These are phyloP conservation scores for Thelaira solivaga DNA, from an alignment of 2,888 invertebrate genomes.

Conservation along the genomic window DNA sequence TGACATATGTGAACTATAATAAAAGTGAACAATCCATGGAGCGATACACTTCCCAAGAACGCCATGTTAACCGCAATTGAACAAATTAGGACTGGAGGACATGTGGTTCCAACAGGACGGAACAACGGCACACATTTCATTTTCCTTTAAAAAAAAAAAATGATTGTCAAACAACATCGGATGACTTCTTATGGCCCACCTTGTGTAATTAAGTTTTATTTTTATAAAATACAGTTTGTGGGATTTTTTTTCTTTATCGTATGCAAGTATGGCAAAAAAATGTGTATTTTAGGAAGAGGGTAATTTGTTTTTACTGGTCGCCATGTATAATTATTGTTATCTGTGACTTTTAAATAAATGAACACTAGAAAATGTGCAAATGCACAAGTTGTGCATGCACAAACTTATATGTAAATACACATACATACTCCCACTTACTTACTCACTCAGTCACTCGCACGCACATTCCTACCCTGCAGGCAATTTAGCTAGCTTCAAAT, in stretches of 20 bases:
- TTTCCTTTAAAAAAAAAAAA: neutral
- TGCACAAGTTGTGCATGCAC: neutral
- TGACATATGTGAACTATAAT: too few species aligned
- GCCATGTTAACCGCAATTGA: too few species aligned
- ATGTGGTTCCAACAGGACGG: too few species aligned
- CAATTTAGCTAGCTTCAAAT: too few species aligned
- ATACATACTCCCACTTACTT: too few species aligned
- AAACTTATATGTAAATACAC: neutral
- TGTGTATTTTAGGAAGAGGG: neutral
- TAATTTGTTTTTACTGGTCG: slow-evolving; percentile 8
- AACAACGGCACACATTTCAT: too few species aligned
- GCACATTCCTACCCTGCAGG: too few species aligned
- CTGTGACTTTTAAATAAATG: slow-evolving; percentile 41
- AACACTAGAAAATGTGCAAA: slow-evolving; percentile 25
- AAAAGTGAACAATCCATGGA: too few species aligned
- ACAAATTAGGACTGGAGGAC: too few species aligned
- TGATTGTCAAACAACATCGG: neutral
- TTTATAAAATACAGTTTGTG: neutral
- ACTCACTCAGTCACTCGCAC: too few species aligned
- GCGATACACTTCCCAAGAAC: too few species aligned
- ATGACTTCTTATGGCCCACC: neutral
- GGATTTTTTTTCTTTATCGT: neutral
- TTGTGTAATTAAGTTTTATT: neutral
- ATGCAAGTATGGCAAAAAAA: neutral
- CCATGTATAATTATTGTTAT: slow-evolving; percentile 26